Conservation (phyloP, 1,140 invertebrate species). For the Hetaerina americana region DNA sequence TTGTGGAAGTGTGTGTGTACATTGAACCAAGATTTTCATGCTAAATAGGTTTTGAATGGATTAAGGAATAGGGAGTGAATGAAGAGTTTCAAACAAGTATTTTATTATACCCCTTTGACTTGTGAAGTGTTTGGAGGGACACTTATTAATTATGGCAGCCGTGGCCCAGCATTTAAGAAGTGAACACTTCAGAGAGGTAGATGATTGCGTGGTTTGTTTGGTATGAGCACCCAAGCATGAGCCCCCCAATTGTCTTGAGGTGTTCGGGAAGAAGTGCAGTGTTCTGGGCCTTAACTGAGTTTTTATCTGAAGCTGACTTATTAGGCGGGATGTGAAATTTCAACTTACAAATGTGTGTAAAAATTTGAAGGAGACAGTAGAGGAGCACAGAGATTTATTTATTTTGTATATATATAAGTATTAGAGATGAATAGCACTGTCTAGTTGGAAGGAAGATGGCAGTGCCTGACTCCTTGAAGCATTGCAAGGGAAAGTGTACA, state of each 20-base stretch:
- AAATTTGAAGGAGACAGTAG: background rate
- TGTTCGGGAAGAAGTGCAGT: background rate
- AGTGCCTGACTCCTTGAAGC: background rate
- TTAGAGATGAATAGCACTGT: background rate
- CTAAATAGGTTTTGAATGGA: background rate
- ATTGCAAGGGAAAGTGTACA: background rate
- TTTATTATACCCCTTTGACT: background rate
- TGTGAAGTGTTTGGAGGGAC: background rate
- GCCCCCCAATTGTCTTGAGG: no score
- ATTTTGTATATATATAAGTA: slow-evolving; percentile 1
- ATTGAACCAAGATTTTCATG: background rate
- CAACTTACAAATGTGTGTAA: background rate
- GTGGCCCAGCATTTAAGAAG: background rate
- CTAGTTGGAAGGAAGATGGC: background rate
- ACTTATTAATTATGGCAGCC: background rate
- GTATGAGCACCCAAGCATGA: no score
- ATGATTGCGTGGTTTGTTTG: no score
- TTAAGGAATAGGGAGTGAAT: background rate
- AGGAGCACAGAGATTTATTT: background rate
- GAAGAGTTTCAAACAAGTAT: background rate
- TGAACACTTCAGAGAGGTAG: background rate
- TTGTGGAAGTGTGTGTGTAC: background rate
- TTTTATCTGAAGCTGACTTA: background rate
- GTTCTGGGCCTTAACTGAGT: background rate
- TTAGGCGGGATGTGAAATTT: background rate